Base-by-base conservation (phyloP, 2,113 vertebrate species). In the Lagopus muta region DNA sequence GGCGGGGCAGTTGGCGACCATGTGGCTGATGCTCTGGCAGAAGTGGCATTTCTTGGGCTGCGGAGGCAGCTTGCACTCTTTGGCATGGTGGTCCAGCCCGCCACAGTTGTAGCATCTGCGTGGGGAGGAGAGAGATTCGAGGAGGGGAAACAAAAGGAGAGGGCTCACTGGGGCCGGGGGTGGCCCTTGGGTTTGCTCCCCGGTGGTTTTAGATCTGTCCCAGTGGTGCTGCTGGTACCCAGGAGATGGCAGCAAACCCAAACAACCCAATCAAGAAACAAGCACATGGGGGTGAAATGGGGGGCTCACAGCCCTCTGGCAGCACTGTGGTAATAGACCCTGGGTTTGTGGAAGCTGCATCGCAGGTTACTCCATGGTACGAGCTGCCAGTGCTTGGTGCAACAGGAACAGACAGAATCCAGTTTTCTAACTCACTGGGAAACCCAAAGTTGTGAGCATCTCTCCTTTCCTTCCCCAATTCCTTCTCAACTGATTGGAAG, bases 31-130 rank as follows among this genome's bases (percentile, higher is more conserved):
- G 97, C 99, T 99, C 97, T 99, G 99, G 98, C 99, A 99, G 98
- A 98, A 99, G 98, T 99, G 99, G 97, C 99, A 99, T 97, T 99
- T 99, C 99, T 99, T 99, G 97, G 99, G 99, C 98, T 99, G 99
- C 15, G 99, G 99, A 4, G 99, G 99, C 85, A 99, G 98, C 97
- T 98, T 99, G 98, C 99, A 99, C 97, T 99, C 99, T 98, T 99
- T 99, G 97, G 99, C 99, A 66, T 99, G 99, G 95, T 99, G 99
- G 96, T 99, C 99, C 97, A 99, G 98, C 92, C 99, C 99, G 60
- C 99, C 99, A 92, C 99, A 99, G 98, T 99, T 99, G 97, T 99
- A 99, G 98, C 99, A 99, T 97, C 99, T 99, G 93, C 12, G 27
- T 11, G 58, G 34, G 48, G 25, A 50, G 82, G 58, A 74, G 13